Percentiles rank a stretch among this genome's conserved stretches.
phyloP scores from a whole-genome alignment of 2,113 vertebrate genomes.

The Dromas ardeola region DNA sequence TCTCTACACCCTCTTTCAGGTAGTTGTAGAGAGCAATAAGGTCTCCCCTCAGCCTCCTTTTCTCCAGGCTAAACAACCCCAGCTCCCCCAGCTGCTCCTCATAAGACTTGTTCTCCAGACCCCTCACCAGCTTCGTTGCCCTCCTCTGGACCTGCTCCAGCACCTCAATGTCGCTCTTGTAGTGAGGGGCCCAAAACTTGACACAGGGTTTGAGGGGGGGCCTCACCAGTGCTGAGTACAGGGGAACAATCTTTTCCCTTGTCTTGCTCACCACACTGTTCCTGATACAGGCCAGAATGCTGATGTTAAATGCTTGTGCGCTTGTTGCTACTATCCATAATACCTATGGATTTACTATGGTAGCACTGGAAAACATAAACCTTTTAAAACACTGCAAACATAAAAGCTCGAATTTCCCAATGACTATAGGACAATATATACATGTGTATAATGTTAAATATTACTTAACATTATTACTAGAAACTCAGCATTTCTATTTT shows the following conservation, averaged over 20 bases:
- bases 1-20: neutral
- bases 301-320: neutral
- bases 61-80: neutral
- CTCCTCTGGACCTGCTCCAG: neutral
- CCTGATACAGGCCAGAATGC: neutral
- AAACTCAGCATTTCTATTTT: neutral
- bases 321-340: neutral
- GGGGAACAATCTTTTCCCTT: neutral
- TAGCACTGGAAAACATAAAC: neutral
- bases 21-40: neutral
- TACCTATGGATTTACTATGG: rapidly evolving
- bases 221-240: neutral
- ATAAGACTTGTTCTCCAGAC: neutral
- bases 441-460: neutral
- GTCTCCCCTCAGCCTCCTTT: neutral
- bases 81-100: neutral
- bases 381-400: neutral
- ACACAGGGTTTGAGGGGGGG: neutral
- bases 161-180: neutral
- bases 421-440: too few relatives aligned
- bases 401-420: neutral
- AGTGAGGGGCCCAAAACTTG: neutral
- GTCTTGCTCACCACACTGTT: neutral
- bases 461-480: neutral
- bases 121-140: neutral